Base-by-base conservation (phyloP, 2,888 invertebrate genomes). In the Folsomia manolachei region DNA sequence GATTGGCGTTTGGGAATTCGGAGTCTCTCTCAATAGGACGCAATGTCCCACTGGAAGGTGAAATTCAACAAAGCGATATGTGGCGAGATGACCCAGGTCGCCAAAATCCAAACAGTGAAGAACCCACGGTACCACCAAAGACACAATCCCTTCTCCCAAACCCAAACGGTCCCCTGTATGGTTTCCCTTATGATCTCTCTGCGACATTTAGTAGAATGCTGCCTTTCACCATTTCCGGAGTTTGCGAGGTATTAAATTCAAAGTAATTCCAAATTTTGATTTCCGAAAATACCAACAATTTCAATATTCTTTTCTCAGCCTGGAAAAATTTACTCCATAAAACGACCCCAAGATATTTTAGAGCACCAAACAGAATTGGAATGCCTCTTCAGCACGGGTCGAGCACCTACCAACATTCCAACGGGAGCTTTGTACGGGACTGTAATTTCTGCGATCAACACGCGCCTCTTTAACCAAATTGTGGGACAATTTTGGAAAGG, bases 161-260 rank as follows among this genome's bases (percentile, higher is more conserved):
- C 21, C 65, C 65, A 2, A 66, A 66, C 39, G 65, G 65, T 21
- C 65, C 65, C 14, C 51, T 66, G 7, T 66, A 66, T 51, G 65
- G 65, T 18, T 39, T 27, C n/a, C 52, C 52, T n/a, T 66, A 21
- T 52, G 65, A 66, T 24, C 7, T 14, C 2, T 9, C 7, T 14
- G 21, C 65, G 2, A 39, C 52, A 19, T 21, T 52, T 18, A 24
- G 21, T 39, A 18, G 52, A 4, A 27, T 21, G 65, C 65, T 66
- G 18, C 65, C 65, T 21, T 66, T 66, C 21, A 66, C 52, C 1
- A 52, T 66, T 18, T 39, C 65, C 2, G 65, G 65, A 24, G 2
- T 2, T 7, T 66, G 65, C 23, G 65, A 66, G 65, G 65, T 52
- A 66, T 27, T 51, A 51, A 51, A 51, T 14, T 14, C 14, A n/a